Evolutionary conservation across 1,140 invertebrate genomes (phyloP), one percentile per base, ranked within the genome.

Genomic region (Atopsyche davidsoni): DNA sequence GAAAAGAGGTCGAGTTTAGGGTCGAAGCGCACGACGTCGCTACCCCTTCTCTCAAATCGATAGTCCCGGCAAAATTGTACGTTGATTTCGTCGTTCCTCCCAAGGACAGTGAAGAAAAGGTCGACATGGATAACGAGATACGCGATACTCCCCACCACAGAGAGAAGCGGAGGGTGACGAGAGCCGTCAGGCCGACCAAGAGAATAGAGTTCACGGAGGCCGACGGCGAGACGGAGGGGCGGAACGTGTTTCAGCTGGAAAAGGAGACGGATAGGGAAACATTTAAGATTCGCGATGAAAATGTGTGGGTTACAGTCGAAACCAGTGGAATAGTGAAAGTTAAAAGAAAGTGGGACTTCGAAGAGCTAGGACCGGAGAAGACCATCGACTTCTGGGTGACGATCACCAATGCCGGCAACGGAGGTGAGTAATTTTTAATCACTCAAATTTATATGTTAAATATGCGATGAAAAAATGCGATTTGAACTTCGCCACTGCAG

Each of bases 311-410:
- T 18, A 91, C 86, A 10, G 91, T 96, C 25, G 89, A 90, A 65
- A 79, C 85, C 4, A 92, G 89, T 70, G 92, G 92, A 48, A 88
- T 89, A 21, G 91, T 96, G 50, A 81, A 85, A 60, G 90, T 96
- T 25, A 93, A 92, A 71, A 90, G 92, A 79, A 92, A 92, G 78
- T 96, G 92, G 92, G 91, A 96, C 76, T 96, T 92, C 68, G 92
- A 96, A 64, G 90, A 94, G 61, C 68, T 96, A 2, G 91, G 90
- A n/a, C 89, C 89, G 0, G 92, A 95, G 69, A 96, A 96, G 68
- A 93, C 89, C 2, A 94, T 95, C 60, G 92, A 95, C 66, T 95
- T 96, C 70, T 95, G 91, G 91, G 91, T 96, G 11, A 93, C 88
- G 19, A 93, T 94, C 59, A 90, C 87, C 9, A 93, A 93, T 68